Conservation (phyloP, 1,140 invertebrate species). For the Sitobion miscanthi region DNA sequence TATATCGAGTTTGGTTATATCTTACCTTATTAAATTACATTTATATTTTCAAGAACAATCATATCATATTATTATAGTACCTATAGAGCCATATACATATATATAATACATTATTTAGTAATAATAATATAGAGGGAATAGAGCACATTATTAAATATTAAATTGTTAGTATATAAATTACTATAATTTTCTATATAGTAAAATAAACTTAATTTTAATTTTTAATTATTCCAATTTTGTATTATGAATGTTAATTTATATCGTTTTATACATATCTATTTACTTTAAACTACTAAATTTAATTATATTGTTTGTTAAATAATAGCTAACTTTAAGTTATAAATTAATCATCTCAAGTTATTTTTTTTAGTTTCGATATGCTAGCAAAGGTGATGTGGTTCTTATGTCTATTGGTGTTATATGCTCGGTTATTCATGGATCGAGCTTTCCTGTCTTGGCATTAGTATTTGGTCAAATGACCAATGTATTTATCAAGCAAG, state of each 20-base stretch:
- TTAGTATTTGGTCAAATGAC: constrained; percentile 74
- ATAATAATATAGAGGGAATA: no score
- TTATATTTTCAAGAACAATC: no score
- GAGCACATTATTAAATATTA: no score
- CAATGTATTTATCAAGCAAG: constrained; percentile 58
- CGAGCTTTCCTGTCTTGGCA: constrained; percentile 72
- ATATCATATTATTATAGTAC: no score
- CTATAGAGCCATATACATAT: no score
- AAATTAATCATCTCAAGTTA: background rate
- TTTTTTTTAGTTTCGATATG: constrained; percentile 68
- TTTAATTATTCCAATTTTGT: background rate
- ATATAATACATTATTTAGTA: no score
- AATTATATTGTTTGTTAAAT: background rate
- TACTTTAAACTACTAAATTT: no score
- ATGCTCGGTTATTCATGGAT: constrained; percentile 68
- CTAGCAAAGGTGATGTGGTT: constrained; percentile 67
- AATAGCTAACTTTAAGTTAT: background rate
- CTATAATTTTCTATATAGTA: no score
- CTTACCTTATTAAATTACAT: no score
- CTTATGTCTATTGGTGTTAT: constrained; percentile 69
- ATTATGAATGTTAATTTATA: background rate
- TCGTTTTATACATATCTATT: no score
- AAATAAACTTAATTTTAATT: background rate
- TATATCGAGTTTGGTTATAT: no score
- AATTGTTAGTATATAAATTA: no score